Base-by-base conservation (phyloP, 2,888 invertebrate genomes). In the Plebejus melissa region DNA sequence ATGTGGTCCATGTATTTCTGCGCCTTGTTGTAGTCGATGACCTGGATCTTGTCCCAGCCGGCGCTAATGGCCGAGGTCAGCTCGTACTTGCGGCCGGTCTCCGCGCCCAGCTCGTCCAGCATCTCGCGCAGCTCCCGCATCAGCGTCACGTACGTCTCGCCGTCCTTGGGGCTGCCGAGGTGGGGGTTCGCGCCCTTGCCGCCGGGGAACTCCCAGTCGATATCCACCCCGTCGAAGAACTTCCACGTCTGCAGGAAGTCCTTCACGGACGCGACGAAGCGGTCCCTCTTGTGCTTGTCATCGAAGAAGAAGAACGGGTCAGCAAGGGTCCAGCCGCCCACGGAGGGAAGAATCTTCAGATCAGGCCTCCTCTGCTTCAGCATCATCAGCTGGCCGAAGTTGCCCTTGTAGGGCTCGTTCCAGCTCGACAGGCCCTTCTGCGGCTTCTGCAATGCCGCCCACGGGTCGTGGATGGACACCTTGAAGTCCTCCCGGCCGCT, bases 191-290 rank as follows among this genome's bases (percentile, higher is more conserved):
- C 93, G 22, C 93, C 93, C 76, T 93, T 93, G 77, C 93, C 93
- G 71, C 93, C 93, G 81, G 93, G 93, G 88, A 93, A 93, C 78
- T 93, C 93, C 93, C 93, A 93, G 79, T 93, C 93, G 76, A 93
- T 93, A 69, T 93, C 93, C 3, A 93, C 92, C 38, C 93, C 93
- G 71, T 93, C 93, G 74, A 93, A 93, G 88, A 93, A 93, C 78
- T 93, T 93, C 93, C 93, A 93, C 1, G 93, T 93, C 77, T 88
- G 85, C 0, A 93, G 85, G 83, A 93, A 93, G 69, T 93, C 93
- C 79, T 89, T 92, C 0, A 93, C 93, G 6, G 93, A 93, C 74
- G 82, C 89, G 0, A 93, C 90, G 79, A 93, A 93, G 57, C 92
- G 88, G 76, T 84, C 82, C 78, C 93, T 87, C 82, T 93, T 93